Evolutionary conservation across 1,140 invertebrate species (phyloP).

Genomic region (Orius laevigatus): DNA sequence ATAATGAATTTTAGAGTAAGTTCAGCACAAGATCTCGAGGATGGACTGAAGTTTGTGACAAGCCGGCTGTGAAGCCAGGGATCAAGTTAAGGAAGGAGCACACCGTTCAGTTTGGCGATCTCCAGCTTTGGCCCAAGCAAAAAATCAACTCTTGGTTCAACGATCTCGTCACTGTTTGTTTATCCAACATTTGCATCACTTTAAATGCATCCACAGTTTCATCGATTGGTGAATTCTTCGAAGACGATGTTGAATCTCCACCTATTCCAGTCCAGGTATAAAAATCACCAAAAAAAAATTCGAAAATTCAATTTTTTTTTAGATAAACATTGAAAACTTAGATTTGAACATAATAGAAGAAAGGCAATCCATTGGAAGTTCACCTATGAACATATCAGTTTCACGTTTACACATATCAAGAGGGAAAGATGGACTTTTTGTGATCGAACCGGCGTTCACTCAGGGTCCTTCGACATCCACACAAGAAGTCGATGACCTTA

Average conservation of each 20-base stretch:
- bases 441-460: slow-evolving; percentile 40
- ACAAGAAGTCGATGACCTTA: slow-evolving; percentile 20
- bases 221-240: slow-evolving; percentile 60
- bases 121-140: slow-evolving; percentile 19
- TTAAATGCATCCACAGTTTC: slow-evolving; percentile 67
- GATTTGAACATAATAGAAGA: slow-evolving; percentile 59
- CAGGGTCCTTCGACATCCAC: neutral
- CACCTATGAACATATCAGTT: slow-evolving; percentile 61
- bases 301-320: slow-evolving; percentile 3
- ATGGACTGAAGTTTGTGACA: slow-evolving; percentile 43
- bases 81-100: slow-evolving; percentile 11
- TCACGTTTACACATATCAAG: slow-evolving; percentile 47
- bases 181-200: slow-evolving; percentile 46
- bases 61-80: slow-evolving; percentile 12
- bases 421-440: slow-evolving; percentile 49
- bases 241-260: slow-evolving; percentile 65
- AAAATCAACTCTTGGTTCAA: slow-evolving; percentile 24
- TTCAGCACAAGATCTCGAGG: slow-evolving; percentile 51
- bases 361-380: slow-evolving; percentile 57
- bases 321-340: slow-evolving; percentile 24
- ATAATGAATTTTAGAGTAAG: slow-evolving; percentile 49
- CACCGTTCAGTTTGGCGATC: slow-evolving; percentile 26
- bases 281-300: no score
- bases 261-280: slow-evolving; percentile 61
- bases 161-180: slow-evolving; percentile 41